Evolutionary conservation across 2,797 vertebrate species (phyloP).

Genomic region (Zenarchopterus dispar): DNA sequence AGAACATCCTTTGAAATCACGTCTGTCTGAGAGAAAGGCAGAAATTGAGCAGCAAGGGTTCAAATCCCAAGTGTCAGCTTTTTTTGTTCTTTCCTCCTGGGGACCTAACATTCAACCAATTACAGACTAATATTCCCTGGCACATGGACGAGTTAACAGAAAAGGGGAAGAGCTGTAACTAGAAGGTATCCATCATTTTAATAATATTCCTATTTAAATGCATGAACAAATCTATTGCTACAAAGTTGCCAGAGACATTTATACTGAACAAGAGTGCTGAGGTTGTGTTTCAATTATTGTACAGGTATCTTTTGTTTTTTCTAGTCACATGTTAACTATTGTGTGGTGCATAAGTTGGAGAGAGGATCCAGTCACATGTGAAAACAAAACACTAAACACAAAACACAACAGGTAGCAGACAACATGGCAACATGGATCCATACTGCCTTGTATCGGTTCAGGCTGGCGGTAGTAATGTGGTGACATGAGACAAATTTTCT

Average conservation of each 20-base stretch:
- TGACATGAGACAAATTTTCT: too few relatives aligned
- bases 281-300: constrained; percentile 35
- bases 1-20: too few relatives aligned
- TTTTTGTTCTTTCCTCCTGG: constrained; percentile 23
- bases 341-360: too few relatives aligned
- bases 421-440: too few relatives aligned
- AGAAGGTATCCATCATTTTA: constrained; percentile 82
- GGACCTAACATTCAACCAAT: constrained; percentile 72
- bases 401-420: too few relatives aligned
- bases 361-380: neutral
- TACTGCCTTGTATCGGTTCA: too few relatives aligned
- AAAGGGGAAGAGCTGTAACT: constrained; percentile 42
- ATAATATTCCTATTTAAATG: constrained; percentile 98
- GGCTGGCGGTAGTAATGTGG: too few relatives aligned
- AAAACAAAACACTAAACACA: neutral
- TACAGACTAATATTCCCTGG: constrained; percentile 49
- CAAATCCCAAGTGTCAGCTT: constrained; percentile 49
- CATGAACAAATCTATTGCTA: constrained; percentile 91
- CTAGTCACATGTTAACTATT: neutral
- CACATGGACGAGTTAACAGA: constrained; percentile 54
- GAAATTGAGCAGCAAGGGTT: constrained; percentile 19
- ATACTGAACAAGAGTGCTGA: constrained; percentile 6
- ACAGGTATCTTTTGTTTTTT: constrained; percentile 40
- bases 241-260: constrained; percentile 73
- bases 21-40: neutral